Percentiles rank a stretch among this genome's conserved stretches.
Conservation (phyloP, 2,888 invertebrate species). For the Pristionchus arcanus region DNA sequence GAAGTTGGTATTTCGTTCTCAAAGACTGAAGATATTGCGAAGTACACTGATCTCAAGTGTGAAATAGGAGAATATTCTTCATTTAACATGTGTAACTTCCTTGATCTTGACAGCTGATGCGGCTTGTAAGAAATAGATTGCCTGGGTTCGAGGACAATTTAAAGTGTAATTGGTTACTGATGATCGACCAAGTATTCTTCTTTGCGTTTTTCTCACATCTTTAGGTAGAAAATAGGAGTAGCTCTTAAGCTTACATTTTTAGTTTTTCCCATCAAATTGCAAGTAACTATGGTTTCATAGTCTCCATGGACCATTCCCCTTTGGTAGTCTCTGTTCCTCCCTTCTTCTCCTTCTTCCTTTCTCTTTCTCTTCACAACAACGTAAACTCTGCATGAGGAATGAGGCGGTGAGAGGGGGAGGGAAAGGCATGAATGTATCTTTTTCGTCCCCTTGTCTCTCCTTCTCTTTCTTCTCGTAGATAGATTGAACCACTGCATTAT, state of each 20-base stretch:
- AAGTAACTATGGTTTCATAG: too few relatives aligned
- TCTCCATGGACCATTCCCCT: background rate
- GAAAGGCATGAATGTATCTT: constrained; percentile 43
- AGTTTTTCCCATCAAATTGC: too few relatives aligned
- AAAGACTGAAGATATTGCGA: background rate
- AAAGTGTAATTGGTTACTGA: background rate
- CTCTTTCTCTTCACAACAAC: constrained; percentile 22
- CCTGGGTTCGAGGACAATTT: background rate
- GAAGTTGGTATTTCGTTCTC: background rate
- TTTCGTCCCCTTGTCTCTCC: constrained; percentile 9
- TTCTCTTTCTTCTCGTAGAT: background rate
- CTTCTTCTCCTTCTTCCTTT: background rate
- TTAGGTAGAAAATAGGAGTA: too few relatives aligned
- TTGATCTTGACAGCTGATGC: background rate
- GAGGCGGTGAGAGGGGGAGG: constrained; percentile 14
- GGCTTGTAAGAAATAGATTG: background rate
- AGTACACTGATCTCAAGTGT: background rate
- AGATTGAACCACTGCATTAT: constrained; percentile 18
- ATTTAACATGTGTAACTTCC: constrained; percentile 43
- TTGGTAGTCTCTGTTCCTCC: background rate
- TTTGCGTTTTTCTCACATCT: too few relatives aligned
- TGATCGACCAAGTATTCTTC: too few relatives aligned
- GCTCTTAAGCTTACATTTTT: too few relatives aligned
- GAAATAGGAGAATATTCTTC: background rate
- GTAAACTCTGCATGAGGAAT: constrained; percentile 49